Evolutionary conservation across 2,797 vertebrate species (phyloP).

Genomic region (Novumbra hubbsi): DNA sequence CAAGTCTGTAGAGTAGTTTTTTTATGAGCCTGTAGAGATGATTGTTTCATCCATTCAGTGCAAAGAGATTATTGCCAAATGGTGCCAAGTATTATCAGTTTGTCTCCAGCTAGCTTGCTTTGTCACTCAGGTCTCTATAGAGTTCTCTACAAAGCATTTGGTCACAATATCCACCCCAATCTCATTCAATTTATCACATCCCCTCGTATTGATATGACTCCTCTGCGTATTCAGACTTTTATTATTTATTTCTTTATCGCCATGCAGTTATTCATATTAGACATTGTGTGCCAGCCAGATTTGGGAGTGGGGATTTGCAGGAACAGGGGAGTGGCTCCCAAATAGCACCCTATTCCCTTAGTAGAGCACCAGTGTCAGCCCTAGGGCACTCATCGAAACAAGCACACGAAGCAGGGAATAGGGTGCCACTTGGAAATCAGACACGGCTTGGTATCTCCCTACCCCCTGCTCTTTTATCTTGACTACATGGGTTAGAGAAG

Average conservation of each 20-base stretch:
- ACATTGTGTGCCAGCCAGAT: slow-evolving; percentile 56
- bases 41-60: not conserved
- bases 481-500: slow-evolving; percentile 53
- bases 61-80: not conserved
- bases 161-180: slow-evolving; percentile 52
- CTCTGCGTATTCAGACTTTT: slow-evolving; percentile 52
- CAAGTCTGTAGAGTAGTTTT: no score
- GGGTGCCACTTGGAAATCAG: not conserved
- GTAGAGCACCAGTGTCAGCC: not conserved
- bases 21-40: no score
- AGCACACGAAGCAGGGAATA: not conserved
- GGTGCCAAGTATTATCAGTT: not conserved
- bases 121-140: slow-evolving; percentile 16
- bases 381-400: no score
- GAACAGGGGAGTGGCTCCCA: slow-evolving; percentile 26
- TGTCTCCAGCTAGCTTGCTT: not conserved
- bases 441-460: slow-evolving; percentile 34
- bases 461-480: slow-evolving; percentile 69
- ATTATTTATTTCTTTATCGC: slow-evolving; percentile 59
- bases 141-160: slow-evolving; percentile 31
- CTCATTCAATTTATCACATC: slow-evolving; percentile 59
- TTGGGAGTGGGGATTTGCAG: slow-evolving; percentile 55
- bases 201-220: slow-evolving; percentile 48
- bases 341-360: not conserved
- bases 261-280: slow-evolving; percentile 61